Evolutionary conservation across 2,888 invertebrate genomes (phyloP), one percentile per base, ranked within the genome.

Genomic region (Synergus itoensis): DNA sequence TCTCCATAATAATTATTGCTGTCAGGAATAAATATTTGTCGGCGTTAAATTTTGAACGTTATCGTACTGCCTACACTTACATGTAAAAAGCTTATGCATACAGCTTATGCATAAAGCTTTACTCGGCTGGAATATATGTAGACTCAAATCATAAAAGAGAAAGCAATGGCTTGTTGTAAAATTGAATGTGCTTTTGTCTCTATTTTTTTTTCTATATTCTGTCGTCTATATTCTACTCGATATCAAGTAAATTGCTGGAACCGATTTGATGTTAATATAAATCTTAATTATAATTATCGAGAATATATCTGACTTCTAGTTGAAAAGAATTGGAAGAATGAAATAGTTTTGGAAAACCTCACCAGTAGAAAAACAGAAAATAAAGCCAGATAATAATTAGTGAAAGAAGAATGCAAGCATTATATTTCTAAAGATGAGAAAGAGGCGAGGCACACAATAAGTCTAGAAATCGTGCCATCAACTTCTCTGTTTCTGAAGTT

Each of bases 381-480:
- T 53, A 73, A 73, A 73, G 18, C 53, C 14, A n/a, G 69, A 36
- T 53, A 73, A 73, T 73, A 73, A 36, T 53, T 16, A 53, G 11
- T 53, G 73, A 60, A n/a, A 28, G 12, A 73, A 73, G 53, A 73
- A 73, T 73, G 53, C 73, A 73, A 73, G 73, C 73, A 36, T 53
- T 73, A 73, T 53, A 28, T 28, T 28, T 28, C 36, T 73, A 28
- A 73, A 53, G 53, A 73, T 73, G 53, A 73, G 53, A 40, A 48
- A n/a, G n/a, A 73, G 73, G 73, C 73, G 48, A 73, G 73, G 73
- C 48, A 73, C 28, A 69, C 60, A 60, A 60, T 73, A 73, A 73
- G 53, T 73, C 73, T 36, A 53, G 53, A 53, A 73, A 73, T 73
- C 73, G 73, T 53, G 16, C 53, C 53, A 73, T 53, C 40, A 73